Evolutionary conservation across 1,140 invertebrate species (phyloP).

Genomic region (Plodia interpunctella): DNA sequence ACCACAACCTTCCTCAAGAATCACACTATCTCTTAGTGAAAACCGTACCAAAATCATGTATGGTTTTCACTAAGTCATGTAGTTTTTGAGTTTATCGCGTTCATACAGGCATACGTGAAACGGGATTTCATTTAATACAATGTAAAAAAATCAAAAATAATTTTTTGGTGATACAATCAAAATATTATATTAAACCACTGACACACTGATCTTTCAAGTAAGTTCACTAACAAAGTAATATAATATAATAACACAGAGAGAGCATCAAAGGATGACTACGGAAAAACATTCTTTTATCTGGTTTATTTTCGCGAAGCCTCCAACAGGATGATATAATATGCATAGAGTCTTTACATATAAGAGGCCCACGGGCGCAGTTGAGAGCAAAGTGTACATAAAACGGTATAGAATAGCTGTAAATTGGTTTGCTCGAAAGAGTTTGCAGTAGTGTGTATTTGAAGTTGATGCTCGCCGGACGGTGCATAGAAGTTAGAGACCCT

Average conservation of each 20-base stretch:
- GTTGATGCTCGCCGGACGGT: neutral
- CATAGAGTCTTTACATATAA: constrained; percentile 8
- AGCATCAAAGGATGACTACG: constrained; percentile 1
- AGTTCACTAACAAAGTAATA: too few relatives aligned
- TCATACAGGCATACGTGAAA: too few relatives aligned
- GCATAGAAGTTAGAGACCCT: neutral
- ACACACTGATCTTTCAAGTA: too few relatives aligned
- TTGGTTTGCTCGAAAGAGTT: constrained; percentile 5
- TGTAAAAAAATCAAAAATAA: too few relatives aligned
- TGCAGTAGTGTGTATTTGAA: neutral
- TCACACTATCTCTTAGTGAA: too few relatives aligned
- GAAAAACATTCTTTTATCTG: neutral
- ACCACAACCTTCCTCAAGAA: too few relatives aligned
- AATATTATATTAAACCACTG: too few relatives aligned
- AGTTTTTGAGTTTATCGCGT: too few relatives aligned
- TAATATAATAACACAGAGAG: neutral
- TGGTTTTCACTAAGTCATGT: too few relatives aligned
- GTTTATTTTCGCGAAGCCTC: neutral
- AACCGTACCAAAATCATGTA: too few relatives aligned
- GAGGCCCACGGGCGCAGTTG: constrained; percentile 9
- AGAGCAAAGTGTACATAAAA: constrained; percentile 9
- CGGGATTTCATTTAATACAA: too few relatives aligned
- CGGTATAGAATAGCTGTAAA: constrained; percentile 5
- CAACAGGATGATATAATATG: constrained; percentile 1
- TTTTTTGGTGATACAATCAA: too few relatives aligned